Conservation (phyloP, 2,888 invertebrate genomes). For the Cryptocephalus moraei region DNA sequence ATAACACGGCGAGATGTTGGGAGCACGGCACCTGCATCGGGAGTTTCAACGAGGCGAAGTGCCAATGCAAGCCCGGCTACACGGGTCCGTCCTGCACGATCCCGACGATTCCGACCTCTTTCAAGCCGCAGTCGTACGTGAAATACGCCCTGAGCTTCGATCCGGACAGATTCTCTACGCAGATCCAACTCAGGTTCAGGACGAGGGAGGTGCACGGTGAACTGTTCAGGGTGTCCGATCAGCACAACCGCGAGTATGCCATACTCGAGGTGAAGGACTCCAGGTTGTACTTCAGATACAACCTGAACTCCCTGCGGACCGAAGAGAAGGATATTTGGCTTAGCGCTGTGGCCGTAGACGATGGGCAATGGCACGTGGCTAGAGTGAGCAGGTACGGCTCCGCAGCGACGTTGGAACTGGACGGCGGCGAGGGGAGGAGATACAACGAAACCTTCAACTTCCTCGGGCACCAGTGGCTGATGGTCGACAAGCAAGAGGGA, state of each 20-base stretch:
- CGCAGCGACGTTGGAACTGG: slow-evolving; percentile 83
- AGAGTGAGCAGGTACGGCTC: slow-evolving; percentile 85
- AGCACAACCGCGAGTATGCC: slow-evolving; percentile 88
- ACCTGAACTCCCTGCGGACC: slow-evolving; percentile 81
- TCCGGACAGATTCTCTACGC: slow-evolving; percentile 84
- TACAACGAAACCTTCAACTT: slow-evolving; percentile 90
- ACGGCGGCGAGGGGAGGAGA: slow-evolving; percentile 88
- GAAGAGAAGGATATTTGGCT: slow-evolving; percentile 88
- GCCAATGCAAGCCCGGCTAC: slow-evolving; percentile 94
- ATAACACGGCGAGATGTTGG: slow-evolving; percentile 78
- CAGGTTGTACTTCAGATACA: slow-evolving; percentile 81
- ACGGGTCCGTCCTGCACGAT: slow-evolving; percentile 81
- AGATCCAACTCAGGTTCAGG: slow-evolving; percentile 87
- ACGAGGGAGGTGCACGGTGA: slow-evolving; percentile 90
- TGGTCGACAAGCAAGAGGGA: slow-evolving; percentile 89
- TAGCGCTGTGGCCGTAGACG: slow-evolving; percentile 81
- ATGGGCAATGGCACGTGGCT: slow-evolving; percentile 96
- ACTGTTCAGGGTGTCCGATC: slow-evolving; percentile 86
- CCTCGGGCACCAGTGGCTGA: slow-evolving; percentile 82
- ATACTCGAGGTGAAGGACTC: slow-evolving; percentile 86
- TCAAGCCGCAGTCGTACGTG: slow-evolving; percentile 91
- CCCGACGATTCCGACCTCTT: slow-evolving; percentile 82
- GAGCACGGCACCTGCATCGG: slow-evolving; percentile 93
- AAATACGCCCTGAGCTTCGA: slow-evolving; percentile 92
- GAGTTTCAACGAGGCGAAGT: slow-evolving; percentile 77